Base-by-base conservation (phyloP, 2,888 invertebrate genomes). In the Archips crataeganus region DNA sequence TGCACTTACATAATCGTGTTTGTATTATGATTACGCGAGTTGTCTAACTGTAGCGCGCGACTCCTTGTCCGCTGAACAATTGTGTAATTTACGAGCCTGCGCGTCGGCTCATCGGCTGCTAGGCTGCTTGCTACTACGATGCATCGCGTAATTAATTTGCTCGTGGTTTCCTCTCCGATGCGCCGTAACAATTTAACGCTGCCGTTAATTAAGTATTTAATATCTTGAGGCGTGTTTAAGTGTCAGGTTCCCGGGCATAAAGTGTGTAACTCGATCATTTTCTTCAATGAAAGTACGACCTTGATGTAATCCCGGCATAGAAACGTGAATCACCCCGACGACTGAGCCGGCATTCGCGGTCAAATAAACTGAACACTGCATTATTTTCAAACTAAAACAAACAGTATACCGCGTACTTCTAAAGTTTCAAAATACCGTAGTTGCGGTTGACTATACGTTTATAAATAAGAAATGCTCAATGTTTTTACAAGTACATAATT, bases 1-100 rank as follows among this genome's bases (percentile, higher is more conserved):
- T 86, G 86, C 87, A 82, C 84, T 91, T 92, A 91, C 87, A 88
- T 92, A 91, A 93, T 84, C 77, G 80, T 86, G 87, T 90, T 88
- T 89, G 86, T 82, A 79, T 85, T 84, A 85, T 80, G 87, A 85
- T 87, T 87, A 83, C 84, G 78, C 79, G 82, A 82, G 84, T 84
- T 85, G 83, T 85, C 84, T 85, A 82, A 80, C 76, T 76, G 70
- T 71, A 64, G 72, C 77, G 70, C 42, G 15, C 47, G 49, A 49
- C 23, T 62, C 62, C 66, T 61, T 71, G 67, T 67, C 34, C 72
- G 66, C 51, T 34, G 39, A 60, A 69, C 64, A 64, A 69, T 74
- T 64, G 63, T 69, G 64, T 49, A 36, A 64, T 51, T 57, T 57
- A 57, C 57, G 32, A 57, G 11, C 57, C 15, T 13, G 15, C 61